Evolutionary conservation across 2,888 invertebrate species (phyloP).

Genomic region (Dicyrtoma fusca): DNA sequence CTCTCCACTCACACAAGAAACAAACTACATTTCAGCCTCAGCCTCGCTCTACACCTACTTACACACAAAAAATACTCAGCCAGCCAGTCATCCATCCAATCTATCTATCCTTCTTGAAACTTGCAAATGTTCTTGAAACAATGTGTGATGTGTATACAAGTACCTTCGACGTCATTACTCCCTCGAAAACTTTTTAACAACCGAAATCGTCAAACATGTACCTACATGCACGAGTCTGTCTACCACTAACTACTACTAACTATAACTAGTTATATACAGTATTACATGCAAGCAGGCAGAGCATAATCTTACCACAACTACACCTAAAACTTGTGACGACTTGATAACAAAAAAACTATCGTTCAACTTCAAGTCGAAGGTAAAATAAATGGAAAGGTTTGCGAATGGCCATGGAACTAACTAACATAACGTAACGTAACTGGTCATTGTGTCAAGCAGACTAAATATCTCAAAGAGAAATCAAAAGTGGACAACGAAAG

Average conservation of each 20-base stretch:
- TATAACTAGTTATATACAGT: not conserved
- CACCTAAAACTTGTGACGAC: no score
- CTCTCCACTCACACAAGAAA: constrained; percentile 35
- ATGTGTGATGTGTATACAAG: constrained; percentile 18
- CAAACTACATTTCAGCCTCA: constrained; percentile 38
- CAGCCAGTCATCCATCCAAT: constrained; percentile 21
- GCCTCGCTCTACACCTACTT: constrained; percentile 37
- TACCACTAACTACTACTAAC: constrained; percentile 1
- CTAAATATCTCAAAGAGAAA: constrained; percentile 25
- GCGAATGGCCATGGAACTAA: no score
- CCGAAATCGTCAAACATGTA: constrained; percentile 28
- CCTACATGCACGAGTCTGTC: constrained; percentile 11
- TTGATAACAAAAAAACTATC: no score
- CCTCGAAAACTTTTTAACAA: constrained; percentile 35
- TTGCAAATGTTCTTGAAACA: constrained; percentile 36
- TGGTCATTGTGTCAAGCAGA: constrained; percentile 23
- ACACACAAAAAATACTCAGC: not conserved
- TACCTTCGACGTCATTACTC: constrained; percentile 12
- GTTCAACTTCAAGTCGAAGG: not conserved
- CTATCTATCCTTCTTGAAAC: constrained; percentile 26
- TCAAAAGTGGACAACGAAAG: constrained; percentile 30
- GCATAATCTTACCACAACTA: not conserved
- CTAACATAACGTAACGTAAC: constrained; percentile 4
- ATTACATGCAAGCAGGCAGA: not conserved
- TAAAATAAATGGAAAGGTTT: not conserved